phyloP scores from a whole-genome alignment of 2,888 invertebrate genomes.

The Ormia ochracea region DNA sequence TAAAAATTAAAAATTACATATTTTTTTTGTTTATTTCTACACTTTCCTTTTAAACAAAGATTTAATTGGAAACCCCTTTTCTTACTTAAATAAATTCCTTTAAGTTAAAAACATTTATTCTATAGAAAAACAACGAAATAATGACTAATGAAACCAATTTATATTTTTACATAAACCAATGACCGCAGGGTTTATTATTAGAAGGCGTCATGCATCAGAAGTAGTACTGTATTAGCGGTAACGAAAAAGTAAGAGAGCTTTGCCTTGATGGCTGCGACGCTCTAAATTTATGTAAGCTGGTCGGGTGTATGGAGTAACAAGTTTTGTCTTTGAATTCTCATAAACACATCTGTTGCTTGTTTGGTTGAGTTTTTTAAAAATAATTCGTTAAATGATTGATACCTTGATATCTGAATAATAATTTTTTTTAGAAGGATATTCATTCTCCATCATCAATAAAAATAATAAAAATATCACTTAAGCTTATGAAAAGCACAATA shows the following conservation, averaged over 20 bases:
- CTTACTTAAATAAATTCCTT: not conserved
- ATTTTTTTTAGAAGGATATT: not conserved
- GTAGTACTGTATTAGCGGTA: not conserved
- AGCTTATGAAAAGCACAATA: too few species aligned
- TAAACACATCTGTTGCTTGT: not conserved
- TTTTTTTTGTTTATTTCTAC: not conserved
- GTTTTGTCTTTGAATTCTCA: not conserved
- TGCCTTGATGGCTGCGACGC: conserved; percentile 21
- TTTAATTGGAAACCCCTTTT: not conserved
- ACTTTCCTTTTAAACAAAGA: not conserved
- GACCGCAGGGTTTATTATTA: conserved; percentile 50
- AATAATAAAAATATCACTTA: too few species aligned
- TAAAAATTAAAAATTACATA: too few species aligned
- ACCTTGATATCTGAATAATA: not conserved
- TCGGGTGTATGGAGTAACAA: not conserved
- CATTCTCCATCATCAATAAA: too few species aligned
- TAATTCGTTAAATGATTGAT: not conserved
- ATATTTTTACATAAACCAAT: not conserved
- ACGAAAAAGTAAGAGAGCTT: not conserved
- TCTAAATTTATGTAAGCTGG: conserved; percentile 42
- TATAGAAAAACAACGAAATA: not conserved
- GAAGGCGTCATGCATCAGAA: not conserved
- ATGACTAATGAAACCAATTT: conserved; percentile 47
- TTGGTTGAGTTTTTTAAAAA: conserved; percentile 16
- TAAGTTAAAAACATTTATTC: not conserved